Evolutionary conservation across 30 jellyfish, hydroid and myxozoan species (phyloP), one percentile per base, ranked within the genome.

Genomic region (Cassiopea xamachana): DNA sequence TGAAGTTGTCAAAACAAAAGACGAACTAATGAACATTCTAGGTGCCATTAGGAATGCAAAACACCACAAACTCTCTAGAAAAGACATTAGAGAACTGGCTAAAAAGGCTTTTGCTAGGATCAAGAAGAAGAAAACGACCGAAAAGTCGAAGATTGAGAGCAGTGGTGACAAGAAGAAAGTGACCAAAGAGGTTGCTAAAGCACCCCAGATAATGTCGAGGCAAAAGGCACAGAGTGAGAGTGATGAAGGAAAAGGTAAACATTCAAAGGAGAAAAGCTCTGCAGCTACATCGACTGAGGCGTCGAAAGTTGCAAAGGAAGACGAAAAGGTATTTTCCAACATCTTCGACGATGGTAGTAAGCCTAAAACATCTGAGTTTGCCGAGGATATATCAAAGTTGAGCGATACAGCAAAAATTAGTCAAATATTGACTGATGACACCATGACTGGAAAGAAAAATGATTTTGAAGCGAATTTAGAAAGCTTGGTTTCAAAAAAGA

Each of bases 81-180:
- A 93, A 61, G 99, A 96, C 70, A 96, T 96, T 61, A 69, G 98
- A 47, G 80, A 89, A 39, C 90, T 96, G 39, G 99, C 99, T 1
- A 96, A 90, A 79, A 96, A 96, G 87, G 99, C 99, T 14, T 90
- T 96, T 68, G 98, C 97, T 1, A 77, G 95, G 45, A 64, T 94
- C 79, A 87, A 96, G 76, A 62, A 80, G 82, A 80, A 73, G 77
- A 81, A 85, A 84, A 67, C 71, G 39, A 49, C 45, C 51, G 81
- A 48, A 14, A 82, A 87, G 59, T 49, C 78, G 2, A 50, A 48
- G 58, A 16, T 9, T 14, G 87, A 48, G 6, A 69, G 48, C 17
- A 49, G 50, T 15, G 50, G 77, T 59, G 84, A 39, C 79, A 80
- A 60, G 89, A 71, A 58, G 73, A 60, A 44, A 46, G 75, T 16